Base-by-base conservation (phyloP, 2,888 invertebrate genomes). In the Cinara cedri region DNA sequence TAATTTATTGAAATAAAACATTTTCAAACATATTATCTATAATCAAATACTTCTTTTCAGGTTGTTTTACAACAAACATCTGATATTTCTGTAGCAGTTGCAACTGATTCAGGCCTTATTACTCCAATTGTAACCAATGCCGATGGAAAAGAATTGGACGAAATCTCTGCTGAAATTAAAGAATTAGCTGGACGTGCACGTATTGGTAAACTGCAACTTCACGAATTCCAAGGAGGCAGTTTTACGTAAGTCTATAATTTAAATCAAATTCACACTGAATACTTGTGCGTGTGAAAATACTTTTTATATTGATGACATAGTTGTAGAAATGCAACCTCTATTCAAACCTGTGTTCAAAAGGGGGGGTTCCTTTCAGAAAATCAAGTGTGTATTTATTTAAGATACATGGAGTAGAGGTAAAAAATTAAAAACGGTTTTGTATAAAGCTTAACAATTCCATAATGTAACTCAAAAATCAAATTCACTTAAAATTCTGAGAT, bases 221-320 rank as follows among this genome's bases (percentile, higher is more conserved):
- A 91, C 68, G 91, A 92, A 86, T 91, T 90, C 84, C 89, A 90
- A 86, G 91, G 88, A 63, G 88, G 88, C 82, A 85, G 87, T 42
- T 88, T 88, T 82, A 87, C 88, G 88, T 88, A 85, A 85, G 85
- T 84, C 24, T 34, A 44, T 65, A 14, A 26, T 26, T 54, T 26
- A 51, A 34, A 34, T 6, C 6, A 34, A 34, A 4, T 34, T 34
- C 34, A 34, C 34, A 34, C 34, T 34, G 34, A 34, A 34, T 34
- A 34, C 34, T 34, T 34, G 34, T 34, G 34, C 34, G 6, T 34
- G 34, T 34, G 3, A 65, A 62, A 66, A 44, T 55, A 14, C 6
- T 80, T n/a, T n/a, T n/a, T n/a, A n/a, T n/a, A n/a, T n/a, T n/a
- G n/a, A n/a, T n/a, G n/a, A n/a, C n/a, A n/a, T n/a, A n/a, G n/a